These are phyloP conservation scores for Terrapene triunguis DNA, from an alignment of 2,113 vertebrate genomes.

Conservation along the genomic window DNA sequence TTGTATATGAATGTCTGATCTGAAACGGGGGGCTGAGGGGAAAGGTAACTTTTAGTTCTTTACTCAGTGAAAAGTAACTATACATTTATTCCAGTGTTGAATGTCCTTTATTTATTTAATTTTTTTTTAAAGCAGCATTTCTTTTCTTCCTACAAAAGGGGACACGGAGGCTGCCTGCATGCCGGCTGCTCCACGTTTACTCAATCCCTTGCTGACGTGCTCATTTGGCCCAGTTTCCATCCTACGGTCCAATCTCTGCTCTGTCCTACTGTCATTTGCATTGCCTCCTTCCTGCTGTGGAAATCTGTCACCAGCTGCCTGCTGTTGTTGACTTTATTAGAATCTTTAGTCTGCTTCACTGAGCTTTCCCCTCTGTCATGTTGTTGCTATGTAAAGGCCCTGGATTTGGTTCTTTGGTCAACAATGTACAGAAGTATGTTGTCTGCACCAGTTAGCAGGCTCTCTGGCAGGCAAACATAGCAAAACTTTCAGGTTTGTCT, in stretches of 20 bases:
- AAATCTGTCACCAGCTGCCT: not conserved
- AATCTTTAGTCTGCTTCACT: fast-evolving
- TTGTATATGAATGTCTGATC: not conserved
- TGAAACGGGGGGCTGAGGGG: not conserved
- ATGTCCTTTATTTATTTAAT: no score
- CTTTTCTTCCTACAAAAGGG: not conserved
- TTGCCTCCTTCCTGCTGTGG: fast-evolving
- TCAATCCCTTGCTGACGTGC: fast-evolving
- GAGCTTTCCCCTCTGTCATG: not conserved
- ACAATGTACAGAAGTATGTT: not conserved
- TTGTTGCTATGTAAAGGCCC: fast-evolving
- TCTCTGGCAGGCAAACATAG: not conserved
- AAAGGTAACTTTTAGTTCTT: not conserved
- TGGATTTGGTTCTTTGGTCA: fast-evolving
- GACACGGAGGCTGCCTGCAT: not conserved
- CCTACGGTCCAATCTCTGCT: not conserved
- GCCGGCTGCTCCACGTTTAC: not conserved
- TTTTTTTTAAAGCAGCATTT: not conserved
- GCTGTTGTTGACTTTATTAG: not conserved
- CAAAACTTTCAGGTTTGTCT: fast-evolving
- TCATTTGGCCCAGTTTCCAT: fast-evolving
- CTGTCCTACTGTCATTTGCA: fast-evolving
- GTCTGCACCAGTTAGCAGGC: fast-evolving
- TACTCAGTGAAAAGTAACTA: not conserved
- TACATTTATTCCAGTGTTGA: no score